These are phyloP conservation scores for Ophonus ardosiacus DNA, from an alignment of 2,888 invertebrate species.

Conservation along the genomic window DNA sequence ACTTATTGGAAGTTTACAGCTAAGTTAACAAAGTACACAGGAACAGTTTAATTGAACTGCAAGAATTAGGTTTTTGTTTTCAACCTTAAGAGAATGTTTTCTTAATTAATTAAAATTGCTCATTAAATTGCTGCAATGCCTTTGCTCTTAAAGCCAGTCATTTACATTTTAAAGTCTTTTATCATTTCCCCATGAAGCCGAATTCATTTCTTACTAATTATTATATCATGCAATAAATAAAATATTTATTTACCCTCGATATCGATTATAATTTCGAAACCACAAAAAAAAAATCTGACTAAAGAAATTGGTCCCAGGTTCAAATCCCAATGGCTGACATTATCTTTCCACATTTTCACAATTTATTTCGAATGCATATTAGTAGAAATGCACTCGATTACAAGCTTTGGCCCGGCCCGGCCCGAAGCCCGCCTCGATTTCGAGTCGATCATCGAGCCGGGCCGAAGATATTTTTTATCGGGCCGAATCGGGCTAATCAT, in stretches of 20 bases:
- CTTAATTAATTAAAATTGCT: slow-evolving; percentile 5
- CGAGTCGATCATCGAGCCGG: no score
- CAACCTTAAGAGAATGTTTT: background rate
- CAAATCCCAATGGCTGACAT: no score
- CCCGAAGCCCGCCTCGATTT: no score
- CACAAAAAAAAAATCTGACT: no score
- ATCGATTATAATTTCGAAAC: background rate
- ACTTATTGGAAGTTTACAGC: slow-evolving; percentile 10
- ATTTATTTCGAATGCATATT: no score
- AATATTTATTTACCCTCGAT: background rate
- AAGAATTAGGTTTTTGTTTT: background rate
- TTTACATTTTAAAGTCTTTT: background rate
- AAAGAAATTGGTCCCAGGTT: no score
- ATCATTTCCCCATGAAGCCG: background rate
- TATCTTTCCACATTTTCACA: no score
- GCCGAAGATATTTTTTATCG: no score
- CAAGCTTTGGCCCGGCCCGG: no score
- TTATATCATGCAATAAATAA: background rate
- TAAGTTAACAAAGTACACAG: background rate
- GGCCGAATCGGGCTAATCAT: no score
- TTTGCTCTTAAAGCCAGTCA: background rate
- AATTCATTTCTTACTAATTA: background rate
- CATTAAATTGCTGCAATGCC: background rate
- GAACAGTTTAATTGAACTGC: slow-evolving; percentile 8
- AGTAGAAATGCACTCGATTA: no score